A percentile compares a stretch with the other conserved stretches of the same genome.
Conservation (phyloP, 2,888 invertebrate species). For the Lydus trimaculatus region DNA sequence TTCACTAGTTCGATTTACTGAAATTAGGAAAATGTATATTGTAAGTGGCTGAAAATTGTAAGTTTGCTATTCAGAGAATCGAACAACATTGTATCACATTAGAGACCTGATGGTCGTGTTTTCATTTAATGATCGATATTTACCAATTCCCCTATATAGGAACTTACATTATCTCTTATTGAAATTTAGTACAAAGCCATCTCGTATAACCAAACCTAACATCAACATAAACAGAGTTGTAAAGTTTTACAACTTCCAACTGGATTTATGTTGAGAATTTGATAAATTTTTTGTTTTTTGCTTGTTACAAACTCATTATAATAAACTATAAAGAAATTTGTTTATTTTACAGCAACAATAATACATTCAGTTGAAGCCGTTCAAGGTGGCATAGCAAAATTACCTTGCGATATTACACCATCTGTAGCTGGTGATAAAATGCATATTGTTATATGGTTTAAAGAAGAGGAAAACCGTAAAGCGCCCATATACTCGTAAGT, state of each 20-base stretch:
- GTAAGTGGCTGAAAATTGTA: conserved; percentile 29
- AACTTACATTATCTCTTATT: background rate
- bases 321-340: conserved; percentile 7
- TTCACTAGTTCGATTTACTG: conserved; percentile 35
- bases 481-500: conserved; percentile 70
- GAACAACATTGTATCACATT: conserved; percentile 27
- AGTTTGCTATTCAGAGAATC: conserved; percentile 35
- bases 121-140: background rate
- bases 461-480: conserved; percentile 64
- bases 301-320: background rate
- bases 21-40: conserved; percentile 37
- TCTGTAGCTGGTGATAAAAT: conserved; percentile 66
- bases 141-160: background rate
- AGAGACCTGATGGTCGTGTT: background rate
- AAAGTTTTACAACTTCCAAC: background rate
- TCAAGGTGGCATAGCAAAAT: conserved; percentile 66
- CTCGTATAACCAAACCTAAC: background rate
- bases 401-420: conserved; percentile 68
- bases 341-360: conserved; percentile 53
- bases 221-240: background rate
- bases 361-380: conserved; percentile 63
- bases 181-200: background rate
- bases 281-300: background rate
- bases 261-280: background rate
- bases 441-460: conserved; percentile 71